phyloP scores from a whole-genome alignment of 1,140 invertebrate species.

The Musca vetustissima region DNA sequence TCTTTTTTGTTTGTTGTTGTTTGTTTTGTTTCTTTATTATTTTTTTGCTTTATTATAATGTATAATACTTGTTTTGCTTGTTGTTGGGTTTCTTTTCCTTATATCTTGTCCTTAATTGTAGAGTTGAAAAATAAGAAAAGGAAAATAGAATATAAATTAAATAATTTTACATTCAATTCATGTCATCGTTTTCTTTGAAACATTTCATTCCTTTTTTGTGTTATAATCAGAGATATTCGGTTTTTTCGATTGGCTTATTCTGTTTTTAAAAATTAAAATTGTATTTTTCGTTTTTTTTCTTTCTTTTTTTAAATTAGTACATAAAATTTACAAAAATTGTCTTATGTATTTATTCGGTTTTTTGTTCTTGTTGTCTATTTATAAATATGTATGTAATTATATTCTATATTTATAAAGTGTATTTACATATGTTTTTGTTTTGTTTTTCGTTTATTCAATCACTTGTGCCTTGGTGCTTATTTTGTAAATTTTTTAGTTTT shows the following conservation, averaged over 20 bases:
- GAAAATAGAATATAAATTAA: too few species aligned
- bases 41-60: slow-evolving; percentile 2
- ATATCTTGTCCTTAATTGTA: background rate
- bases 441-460: slow-evolving; percentile 6
- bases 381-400: background rate
- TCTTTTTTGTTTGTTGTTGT: slow-evolving; percentile 17
- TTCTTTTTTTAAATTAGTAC: slow-evolving; percentile 18
- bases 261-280: too few species aligned
- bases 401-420: slow-evolving; percentile 16
- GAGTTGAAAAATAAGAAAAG: background rate
- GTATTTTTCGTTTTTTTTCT: background rate
- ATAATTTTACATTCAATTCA: too few species aligned
- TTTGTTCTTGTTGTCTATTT: slow-evolving; percentile 2
- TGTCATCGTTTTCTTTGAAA: too few species aligned
- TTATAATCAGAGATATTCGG: too few species aligned
- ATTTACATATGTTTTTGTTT: background rate
- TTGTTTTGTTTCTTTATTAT: slow-evolving; percentile 17
- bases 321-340: slow-evolving; percentile 23
- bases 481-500: background rate
- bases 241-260: too few species aligned
- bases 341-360: background rate
- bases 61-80: background rate
- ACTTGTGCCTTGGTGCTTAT: slow-evolving; percentile 21
- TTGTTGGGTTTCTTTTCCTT: background rate
- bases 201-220: too few species aligned